phyloP scores from a whole-genome alignment of 2,797 vertebrate genomes.

The Melanotaenia boesemani region DNA sequence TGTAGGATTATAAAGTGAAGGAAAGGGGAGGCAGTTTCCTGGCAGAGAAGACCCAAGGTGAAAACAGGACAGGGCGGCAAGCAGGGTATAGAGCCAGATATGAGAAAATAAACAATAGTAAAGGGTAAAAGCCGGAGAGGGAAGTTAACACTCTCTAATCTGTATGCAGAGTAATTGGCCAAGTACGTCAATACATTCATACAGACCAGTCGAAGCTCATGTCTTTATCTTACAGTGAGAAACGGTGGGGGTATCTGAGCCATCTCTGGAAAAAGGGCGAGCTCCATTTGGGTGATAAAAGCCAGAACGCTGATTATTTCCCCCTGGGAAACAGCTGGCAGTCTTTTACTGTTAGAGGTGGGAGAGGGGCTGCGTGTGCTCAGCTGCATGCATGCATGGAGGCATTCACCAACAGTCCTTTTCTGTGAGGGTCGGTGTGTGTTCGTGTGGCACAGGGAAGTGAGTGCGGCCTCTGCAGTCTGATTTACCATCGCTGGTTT shows the following conservation, averaged over 20 bases:
- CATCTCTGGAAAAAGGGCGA: conserved; percentile 47
- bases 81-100: conserved; percentile 19
- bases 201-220: conserved; percentile 12
- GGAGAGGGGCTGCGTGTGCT: conserved; percentile 32
- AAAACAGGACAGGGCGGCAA: conserved; percentile 9
- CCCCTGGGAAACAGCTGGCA: conserved; percentile 31
- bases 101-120: conserved; percentile 12
- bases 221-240: conserved; percentile 39
- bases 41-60: conserved; percentile 17
- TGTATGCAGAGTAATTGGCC: conserved; percentile 45
- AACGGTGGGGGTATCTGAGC: conserved; percentile 22
- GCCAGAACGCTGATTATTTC: conserved; percentile 55
- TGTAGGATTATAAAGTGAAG: conserved; percentile 41
- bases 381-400: conserved; percentile 33
- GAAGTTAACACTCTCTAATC: conserved; percentile 33
- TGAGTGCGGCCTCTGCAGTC: conserved; percentile 28
- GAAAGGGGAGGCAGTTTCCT: conserved; percentile 21
- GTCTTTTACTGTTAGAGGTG: conserved; percentile 53
- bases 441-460: neutral
- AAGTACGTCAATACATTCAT: conserved; percentile 47
- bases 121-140: conserved; percentile 15
- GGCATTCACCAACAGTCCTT: conserved; percentile 32
- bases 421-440: conserved; percentile 10
- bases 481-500: conserved; percentile 49
- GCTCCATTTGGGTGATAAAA: conserved; percentile 53